Percentiles rank a stretch among this genome's conserved stretches.
Conservation (phyloP, 2,888 invertebrate species). For the Cantharis nigra region DNA sequence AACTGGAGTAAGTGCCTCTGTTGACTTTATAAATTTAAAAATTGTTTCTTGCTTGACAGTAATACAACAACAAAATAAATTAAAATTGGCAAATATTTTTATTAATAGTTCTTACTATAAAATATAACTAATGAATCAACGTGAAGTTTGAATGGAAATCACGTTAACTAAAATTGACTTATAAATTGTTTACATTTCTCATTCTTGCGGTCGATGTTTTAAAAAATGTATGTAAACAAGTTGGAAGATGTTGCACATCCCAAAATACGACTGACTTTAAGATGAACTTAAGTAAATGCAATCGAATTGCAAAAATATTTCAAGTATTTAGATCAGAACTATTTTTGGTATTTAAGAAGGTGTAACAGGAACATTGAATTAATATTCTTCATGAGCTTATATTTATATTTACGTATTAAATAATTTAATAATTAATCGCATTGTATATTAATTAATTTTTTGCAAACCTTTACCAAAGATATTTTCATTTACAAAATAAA, state of each 20-base stretch:
- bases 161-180: background rate
- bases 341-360: conserved; percentile 9
- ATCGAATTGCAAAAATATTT: background rate
- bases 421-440: background rate
- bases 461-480: background rate
- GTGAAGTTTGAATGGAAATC: background rate
- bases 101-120: background rate
- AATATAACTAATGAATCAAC: background rate
- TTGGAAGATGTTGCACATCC: background rate
- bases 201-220: background rate
- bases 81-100: background rate
- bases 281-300: background rate
- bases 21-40: background rate
- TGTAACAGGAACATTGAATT: conserved; percentile 2
- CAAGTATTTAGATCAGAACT: conserved; percentile 20
- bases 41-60: background rate
- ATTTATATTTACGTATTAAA: background rate
- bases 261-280: background rate
- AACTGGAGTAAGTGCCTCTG: background rate
- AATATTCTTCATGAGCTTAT: background rate
- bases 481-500: background rate
- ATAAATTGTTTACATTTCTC: background rate
- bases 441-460: background rate
- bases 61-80: background rate
- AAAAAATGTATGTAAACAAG: conserved; percentile 2